phyloP scores from a whole-genome alignment of 2,113 vertebrate species.

The Aptenodytes patagonicus region DNA sequence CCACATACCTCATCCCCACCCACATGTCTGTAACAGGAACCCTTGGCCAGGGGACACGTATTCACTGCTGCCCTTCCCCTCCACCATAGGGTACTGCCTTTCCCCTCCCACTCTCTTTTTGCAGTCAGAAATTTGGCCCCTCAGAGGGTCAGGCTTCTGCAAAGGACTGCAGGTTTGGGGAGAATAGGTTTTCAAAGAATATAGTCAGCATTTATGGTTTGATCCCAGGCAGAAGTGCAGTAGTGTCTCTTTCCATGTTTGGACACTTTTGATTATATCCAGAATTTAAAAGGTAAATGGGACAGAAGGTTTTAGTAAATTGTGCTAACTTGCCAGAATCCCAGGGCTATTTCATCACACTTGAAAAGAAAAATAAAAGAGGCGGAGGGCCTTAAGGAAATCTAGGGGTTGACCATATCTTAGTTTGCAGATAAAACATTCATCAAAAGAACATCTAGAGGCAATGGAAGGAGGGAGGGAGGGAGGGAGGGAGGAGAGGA shows the following conservation, averaged over 20 bases:
- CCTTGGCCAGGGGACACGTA: not conserved
- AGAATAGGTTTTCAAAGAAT: not conserved
- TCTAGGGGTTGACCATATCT: fast-evolving
- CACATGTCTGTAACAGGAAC: not conserved
- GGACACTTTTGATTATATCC: not conserved
- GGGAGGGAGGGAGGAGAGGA: no score
- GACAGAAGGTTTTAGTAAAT: not conserved
- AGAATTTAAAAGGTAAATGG: not conserved
- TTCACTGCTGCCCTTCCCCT: not conserved
- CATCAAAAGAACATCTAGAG: not conserved
- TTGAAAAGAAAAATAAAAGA: not conserved
- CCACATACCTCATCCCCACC: not conserved
- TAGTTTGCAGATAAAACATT: not conserved
- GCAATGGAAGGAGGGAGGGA: not conserved
- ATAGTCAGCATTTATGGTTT: not conserved
- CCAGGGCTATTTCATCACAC: not conserved
- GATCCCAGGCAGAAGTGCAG: not conserved
- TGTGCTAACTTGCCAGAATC: not conserved
- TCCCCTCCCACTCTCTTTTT: fast-evolving
- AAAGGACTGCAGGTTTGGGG: not conserved
- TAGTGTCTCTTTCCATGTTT: not conserved
- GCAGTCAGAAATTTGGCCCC: not conserved
- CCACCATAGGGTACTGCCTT: not conserved
- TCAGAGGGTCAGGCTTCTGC: not conserved
- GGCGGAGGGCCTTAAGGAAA: not conserved